A percentile compares a stretch with the other conserved stretches of the same genome.
These are phyloP conservation scores for Henricia sp. DNA, from an alignment of 53 echinoderm and acorn worm genomes.

Conservation along the genomic window DNA sequence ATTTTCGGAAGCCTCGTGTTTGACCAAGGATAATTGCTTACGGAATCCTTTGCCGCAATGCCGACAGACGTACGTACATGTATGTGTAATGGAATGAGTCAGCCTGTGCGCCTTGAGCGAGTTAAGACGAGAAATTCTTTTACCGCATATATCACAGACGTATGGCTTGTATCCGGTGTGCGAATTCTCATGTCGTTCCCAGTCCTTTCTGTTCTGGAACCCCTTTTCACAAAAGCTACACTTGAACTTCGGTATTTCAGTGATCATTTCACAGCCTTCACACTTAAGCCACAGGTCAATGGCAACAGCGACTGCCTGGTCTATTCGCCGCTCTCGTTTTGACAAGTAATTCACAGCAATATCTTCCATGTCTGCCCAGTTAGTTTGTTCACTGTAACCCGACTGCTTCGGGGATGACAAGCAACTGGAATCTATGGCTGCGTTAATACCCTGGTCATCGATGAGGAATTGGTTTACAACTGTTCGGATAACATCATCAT, in stretches of 20 bases:
- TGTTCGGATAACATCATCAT: neutral
- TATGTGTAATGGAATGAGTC: constrained; percentile 12
- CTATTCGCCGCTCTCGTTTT: constrained; percentile 11
- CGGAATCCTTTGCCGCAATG: constrained; percentile 10
- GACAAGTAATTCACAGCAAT: constrained; percentile 7
- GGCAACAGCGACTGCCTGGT: constrained; percentile 1
- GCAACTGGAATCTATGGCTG: neutral
- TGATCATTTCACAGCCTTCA: neutral
- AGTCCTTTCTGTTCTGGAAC: constrained; percentile 35
- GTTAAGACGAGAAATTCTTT: constrained; percentile 34
- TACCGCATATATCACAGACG: constrained; percentile 27
- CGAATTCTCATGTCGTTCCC: constrained; percentile 39
- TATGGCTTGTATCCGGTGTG: constrained; percentile 55
- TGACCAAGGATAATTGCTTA: neutral
- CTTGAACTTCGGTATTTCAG: neutral
- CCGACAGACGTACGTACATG: constrained; percentile 4
- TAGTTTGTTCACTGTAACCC: neutral
- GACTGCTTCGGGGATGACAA: neutral
- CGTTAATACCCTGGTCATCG: neutral
- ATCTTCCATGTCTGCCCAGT: neutral
- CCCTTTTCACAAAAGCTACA: constrained; percentile 38
- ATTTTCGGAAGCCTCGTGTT: neutral
- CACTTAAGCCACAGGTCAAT: constrained; percentile 21
- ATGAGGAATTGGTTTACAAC: constrained; percentile 18
- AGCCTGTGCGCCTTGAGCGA: constrained; percentile 32